Evolutionary conservation across 2,113 vertebrate species (phyloP), one percentile per base, ranked within the genome.

Genomic region (Collichthys lucidus): DNA sequence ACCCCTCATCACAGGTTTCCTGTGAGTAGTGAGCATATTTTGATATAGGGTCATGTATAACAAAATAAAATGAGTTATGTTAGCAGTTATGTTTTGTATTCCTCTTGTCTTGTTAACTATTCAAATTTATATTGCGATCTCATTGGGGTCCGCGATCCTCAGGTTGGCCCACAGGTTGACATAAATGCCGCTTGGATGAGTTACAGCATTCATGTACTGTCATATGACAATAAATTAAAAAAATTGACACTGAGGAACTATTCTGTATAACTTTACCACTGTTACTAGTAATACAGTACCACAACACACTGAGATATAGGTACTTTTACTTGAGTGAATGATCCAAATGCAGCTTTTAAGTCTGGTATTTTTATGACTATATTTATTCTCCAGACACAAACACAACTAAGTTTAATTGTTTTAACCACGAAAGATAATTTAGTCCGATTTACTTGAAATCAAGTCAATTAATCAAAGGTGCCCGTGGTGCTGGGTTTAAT

Each of bases 401-500:
- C 26, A 20, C 5, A 47, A 19, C 4, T 22, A 3, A 79, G 16
- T 44, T 40, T 74, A 29, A 52, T 22, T 40, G 44, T 47, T 55
- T 57, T 10, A 64, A 9, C 49, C n/a, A 35, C 49, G 20, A 71
- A 17, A 64, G 20, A 72, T 29, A 49, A 59, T 67, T 65, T 14
- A 10, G 52, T 46, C n/a, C n/a, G n/a, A n/a, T n/a, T n/a, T n/a
- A n/a, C n/a, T n/a, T n/a, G n/a, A n/a, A n/a, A n/a, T n/a, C n/a
- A 40, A 84, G 53, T 76, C 67, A 80, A 9, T 20, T 61, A 20
- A 46, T 53, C 49, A 29, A 12, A 65, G 20, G 9, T 4, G 14
- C 17, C 52, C 0, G 14, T 35, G 22, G 52, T 12, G 12, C 29
- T 17, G 44, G 17, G 53, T 71, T 84, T 86, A 63, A 85, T 77